These are phyloP conservation scores for Rhegmatorhina hoffmannsi DNA, from an alignment of 2,113 vertebrate genomes.

Conservation along the genomic window DNA sequence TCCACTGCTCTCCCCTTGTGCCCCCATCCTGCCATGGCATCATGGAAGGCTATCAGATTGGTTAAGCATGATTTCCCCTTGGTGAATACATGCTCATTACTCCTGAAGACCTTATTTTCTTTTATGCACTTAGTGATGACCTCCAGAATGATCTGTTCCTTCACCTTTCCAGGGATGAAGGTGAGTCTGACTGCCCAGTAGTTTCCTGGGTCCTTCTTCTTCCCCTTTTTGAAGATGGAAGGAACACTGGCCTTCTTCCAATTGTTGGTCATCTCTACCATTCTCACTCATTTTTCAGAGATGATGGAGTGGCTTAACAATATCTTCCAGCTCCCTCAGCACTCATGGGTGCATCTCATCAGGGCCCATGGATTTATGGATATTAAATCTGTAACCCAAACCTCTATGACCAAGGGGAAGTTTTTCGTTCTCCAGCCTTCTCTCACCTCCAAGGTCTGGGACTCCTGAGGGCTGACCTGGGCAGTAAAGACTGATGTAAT, in stretches of 20 bases:
- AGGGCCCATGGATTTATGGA: neutral
- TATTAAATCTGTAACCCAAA: neutral
- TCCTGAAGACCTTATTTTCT: neutral
- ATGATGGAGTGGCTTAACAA: neutral
- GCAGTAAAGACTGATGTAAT: neutral
- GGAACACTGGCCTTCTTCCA: neutral
- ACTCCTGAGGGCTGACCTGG: neutral
- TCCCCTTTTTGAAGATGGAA: neutral
- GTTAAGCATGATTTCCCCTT: neutral
- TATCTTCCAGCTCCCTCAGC: neutral
- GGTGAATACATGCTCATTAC: neutral
- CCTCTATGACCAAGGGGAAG: neutral
- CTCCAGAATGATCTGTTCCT: neutral
- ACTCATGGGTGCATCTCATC: neutral
- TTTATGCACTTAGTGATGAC: neutral
- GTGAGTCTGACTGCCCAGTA: neutral
- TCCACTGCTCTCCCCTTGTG: neutral
- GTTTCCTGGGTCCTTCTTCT: fast-evolving
- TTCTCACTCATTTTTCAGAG: neutral
- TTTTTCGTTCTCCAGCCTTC: neutral
- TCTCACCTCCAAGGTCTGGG: neutral
- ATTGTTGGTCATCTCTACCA: neutral
- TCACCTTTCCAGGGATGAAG: neutral
- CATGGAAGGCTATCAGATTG: neutral
- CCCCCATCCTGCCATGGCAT: neutral